Evolutionary conservation across 2,888 invertebrate genomes (phyloP).

Genomic region (Rhopalosiphum nymphaeae): DNA sequence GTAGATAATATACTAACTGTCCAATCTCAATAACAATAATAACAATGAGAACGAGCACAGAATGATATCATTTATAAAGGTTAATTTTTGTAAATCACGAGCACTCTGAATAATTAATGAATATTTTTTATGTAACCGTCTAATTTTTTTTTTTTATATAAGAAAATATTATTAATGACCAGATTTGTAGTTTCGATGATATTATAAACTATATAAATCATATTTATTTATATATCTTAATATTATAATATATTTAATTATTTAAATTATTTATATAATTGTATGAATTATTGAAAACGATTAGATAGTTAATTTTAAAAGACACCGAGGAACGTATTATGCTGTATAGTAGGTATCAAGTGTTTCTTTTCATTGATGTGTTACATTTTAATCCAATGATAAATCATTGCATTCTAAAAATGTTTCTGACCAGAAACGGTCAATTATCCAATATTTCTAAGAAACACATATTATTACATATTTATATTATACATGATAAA

Average conservation of each 20-base stretch:
- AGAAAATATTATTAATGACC: not conserved
- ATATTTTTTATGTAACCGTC: not conserved
- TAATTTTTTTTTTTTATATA: not conserved
- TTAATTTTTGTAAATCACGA: not conserved
- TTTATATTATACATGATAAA: not conserved
- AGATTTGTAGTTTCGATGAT: not conserved
- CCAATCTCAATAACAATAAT: not conserved
- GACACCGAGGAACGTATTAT: not conserved
- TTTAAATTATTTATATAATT: not conserved
- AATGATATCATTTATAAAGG: constrained; percentile 7
- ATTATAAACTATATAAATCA: not conserved
- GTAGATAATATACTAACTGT: not conserved
- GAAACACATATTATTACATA: not conserved
- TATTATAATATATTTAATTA: not conserved
- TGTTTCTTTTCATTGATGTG: not conserved
- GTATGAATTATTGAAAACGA: not conserved
- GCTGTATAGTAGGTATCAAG: not conserved
- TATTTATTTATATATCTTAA: too few species aligned
- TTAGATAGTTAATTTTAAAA: not conserved
- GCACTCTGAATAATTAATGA: constrained; percentile 18
- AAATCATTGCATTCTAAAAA: not conserved
- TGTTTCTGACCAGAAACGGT: not conserved
- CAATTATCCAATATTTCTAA: not conserved
- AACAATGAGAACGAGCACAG: not conserved
- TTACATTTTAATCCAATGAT: not conserved